These are phyloP conservation scores for Dipodomys stephensi DNA, from an alignment of 2,113 vertebrate species.

Conservation along the genomic window DNA sequence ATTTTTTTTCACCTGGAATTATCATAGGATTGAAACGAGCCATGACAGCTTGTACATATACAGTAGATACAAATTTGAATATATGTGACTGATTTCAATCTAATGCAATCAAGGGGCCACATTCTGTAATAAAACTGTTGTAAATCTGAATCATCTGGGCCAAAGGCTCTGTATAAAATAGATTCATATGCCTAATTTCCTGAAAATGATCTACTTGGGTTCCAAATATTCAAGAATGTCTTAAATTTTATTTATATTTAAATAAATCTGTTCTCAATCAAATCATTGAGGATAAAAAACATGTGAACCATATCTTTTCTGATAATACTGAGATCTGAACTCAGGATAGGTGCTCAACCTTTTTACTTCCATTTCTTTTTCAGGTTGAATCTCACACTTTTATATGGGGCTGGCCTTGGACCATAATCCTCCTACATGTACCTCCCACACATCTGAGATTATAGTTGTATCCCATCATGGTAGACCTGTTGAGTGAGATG, in stretches of 20 bases:
- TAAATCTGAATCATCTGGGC: background rate
- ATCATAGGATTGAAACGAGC: constrained; percentile 4
- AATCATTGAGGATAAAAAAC: background rate
- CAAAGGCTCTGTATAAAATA: background rate
- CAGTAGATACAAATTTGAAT: background rate
- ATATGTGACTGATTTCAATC: background rate
- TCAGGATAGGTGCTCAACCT: too few species aligned
- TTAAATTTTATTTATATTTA: background rate
- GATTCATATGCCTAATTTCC: background rate
- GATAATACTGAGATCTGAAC: too few species aligned
- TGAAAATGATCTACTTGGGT: background rate
- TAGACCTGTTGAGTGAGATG: too few species aligned
- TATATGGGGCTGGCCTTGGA: too few species aligned
- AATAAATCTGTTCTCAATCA: constrained; percentile 17
- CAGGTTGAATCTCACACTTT: too few species aligned
- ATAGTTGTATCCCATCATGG: too few species aligned
- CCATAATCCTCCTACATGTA: too few species aligned
- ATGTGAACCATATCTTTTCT: background rate
- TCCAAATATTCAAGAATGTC: background rate
- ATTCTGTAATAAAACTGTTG: background rate
- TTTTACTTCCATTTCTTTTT: too few species aligned
- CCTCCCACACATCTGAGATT: too few species aligned
- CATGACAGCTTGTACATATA: background rate
- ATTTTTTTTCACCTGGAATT: constrained; percentile 10
- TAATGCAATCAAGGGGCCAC: background rate